These are phyloP conservation scores for Magallana gigas DNA, from an alignment of 1,140 invertebrate species.

Conservation along the genomic window DNA sequence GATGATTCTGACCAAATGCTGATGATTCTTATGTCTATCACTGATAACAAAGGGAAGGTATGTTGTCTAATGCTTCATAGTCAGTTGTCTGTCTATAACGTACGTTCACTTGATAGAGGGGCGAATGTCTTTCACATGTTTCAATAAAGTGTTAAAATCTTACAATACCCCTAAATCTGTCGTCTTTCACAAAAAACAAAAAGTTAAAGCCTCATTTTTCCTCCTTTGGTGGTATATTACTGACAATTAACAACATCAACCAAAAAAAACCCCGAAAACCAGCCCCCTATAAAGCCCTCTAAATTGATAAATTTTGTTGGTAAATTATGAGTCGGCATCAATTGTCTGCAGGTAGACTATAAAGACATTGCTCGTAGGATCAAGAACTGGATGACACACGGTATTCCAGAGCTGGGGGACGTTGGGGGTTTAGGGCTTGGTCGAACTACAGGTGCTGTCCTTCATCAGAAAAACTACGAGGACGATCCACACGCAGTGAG, in stretches of 20 bases:
- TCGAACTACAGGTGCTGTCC: conserved; percentile 58
- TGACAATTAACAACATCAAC: no score
- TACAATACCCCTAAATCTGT: no score
- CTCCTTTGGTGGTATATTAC: no score
- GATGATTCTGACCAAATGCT: conserved; percentile 74
- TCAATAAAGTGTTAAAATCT: no score
- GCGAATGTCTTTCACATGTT: no score
- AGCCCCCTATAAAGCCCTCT: no score
- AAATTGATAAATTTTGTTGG: no score
- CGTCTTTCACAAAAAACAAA: no score
- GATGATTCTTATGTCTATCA: conserved; percentile 65
- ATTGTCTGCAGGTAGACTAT: conserved; percentile 53
- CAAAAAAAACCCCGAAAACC: no score
- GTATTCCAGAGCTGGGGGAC: conserved; percentile 71
- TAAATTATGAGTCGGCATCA: neutral
- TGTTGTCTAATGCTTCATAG: neutral
- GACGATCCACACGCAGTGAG: conserved; percentile 65
- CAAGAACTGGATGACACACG: conserved; percentile 61
- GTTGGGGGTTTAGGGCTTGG: conserved; percentile 67
- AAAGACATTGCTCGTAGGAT: conserved; percentile 65
- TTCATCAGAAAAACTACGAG: conserved; percentile 57
- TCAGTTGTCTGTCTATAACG: no score
- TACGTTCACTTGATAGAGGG: no score
- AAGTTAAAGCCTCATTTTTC: no score
- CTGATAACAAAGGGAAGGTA: conserved; percentile 68